These are phyloP conservation scores for Heteropelma amictum DNA, from an alignment of 2,888 invertebrate species.

Conservation along the genomic window DNA sequence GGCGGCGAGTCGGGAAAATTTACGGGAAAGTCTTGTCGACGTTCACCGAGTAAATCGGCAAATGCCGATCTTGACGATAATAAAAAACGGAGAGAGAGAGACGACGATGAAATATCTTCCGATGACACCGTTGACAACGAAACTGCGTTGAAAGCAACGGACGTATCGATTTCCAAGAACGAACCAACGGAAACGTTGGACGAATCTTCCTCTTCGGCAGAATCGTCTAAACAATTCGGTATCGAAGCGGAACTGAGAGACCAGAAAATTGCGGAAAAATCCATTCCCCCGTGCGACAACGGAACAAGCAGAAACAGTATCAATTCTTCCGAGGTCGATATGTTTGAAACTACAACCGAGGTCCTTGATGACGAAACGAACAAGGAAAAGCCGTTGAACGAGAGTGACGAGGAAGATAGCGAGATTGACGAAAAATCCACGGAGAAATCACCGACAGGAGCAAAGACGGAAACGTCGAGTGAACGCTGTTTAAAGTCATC, in stretches of 20 bases:
- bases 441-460: background rate
- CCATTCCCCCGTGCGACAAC: background rate
- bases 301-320: background rate
- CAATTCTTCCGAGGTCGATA: conserved; percentile 16
- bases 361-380: background rate
- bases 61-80: background rate
- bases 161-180: no score
- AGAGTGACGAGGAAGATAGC: background rate
- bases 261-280: background rate
- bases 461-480: background rate
- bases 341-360: conserved; percentile 3
- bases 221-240: background rate
- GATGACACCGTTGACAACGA: background rate
- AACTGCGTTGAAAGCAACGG: no score
- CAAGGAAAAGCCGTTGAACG: background rate
- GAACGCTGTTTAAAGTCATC: background rate
- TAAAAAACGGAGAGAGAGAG: background rate
- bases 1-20: conserved; percentile 38
- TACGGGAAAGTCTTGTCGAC: background rate
- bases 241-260: no score
- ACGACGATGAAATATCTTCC: background rate
- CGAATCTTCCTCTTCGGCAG: background rate
- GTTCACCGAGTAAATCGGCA: background rate
- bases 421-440: background rate
- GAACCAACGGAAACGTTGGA: background rate